phyloP scores from a whole-genome alignment of 2,888 invertebrate genomes.

The Microctonus hyperodae region DNA sequence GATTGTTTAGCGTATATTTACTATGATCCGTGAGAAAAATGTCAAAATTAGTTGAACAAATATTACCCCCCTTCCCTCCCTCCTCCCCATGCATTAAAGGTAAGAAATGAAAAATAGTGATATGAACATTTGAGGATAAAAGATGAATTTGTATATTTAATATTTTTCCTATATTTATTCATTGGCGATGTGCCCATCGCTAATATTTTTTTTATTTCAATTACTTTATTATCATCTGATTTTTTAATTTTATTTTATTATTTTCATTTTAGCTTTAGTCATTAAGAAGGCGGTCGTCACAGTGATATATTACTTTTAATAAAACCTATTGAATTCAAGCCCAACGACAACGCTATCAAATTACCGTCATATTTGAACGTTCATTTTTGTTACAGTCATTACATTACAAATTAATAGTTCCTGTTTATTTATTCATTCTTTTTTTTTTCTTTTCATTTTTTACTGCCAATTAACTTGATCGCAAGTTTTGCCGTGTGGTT shows the following conservation, averaged over 20 bases:
- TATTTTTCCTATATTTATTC: background rate
- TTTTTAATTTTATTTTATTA: conserved; percentile 6
- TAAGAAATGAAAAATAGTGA: background rate
- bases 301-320: conserved; percentile 39
- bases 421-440: conserved; percentile 4
- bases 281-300: conserved; percentile 41
- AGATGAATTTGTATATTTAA: background rate
- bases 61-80: too few relatives aligned
- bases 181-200: background rate
- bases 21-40: background rate
- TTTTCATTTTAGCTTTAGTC: conserved; percentile 35
- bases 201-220: background rate
- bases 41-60: background rate
- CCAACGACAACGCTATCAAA: background rate
- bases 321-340: conserved; percentile 35
- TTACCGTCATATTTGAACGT: conserved; percentile 13
- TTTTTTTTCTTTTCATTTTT: conserved; percentile 15
- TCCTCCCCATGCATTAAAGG: too few relatives aligned
- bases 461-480: background rate
- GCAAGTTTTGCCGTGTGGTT: conserved; percentile 3
- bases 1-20: background rate
- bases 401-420: conserved; percentile 7
- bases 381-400: conserved; percentile 14
- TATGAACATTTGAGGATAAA: background rate
- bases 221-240: background rate